phyloP scores from a whole-genome alignment of 2,888 invertebrate species.

The Colostygia pectinataria region DNA sequence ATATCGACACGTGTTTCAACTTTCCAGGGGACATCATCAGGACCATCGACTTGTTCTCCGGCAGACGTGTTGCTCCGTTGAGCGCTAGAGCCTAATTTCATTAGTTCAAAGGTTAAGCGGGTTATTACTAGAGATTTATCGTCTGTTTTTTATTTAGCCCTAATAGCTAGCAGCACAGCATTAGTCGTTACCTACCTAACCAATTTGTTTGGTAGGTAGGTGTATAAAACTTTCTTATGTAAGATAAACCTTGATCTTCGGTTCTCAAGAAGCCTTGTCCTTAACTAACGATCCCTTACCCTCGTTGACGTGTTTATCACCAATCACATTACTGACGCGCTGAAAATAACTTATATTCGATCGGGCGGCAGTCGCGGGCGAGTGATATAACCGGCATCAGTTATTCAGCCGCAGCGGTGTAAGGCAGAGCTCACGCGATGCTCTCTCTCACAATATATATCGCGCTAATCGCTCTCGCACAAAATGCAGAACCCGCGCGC shows the following conservation, averaged over 20 bases:
- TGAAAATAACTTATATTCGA: constrained; percentile 38
- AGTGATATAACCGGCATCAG: constrained; percentile 33
- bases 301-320: constrained; percentile 19
- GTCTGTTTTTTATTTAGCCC: no score
- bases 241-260: constrained; percentile 14
- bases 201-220: no score
- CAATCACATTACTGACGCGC: constrained; percentile 24
- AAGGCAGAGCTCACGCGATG: constrained; percentile 51
- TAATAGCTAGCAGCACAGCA: no score
- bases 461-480: constrained; percentile 44
- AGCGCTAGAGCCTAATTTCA: no score
- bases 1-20: no score
- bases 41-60: no score
- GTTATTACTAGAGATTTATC: no score
- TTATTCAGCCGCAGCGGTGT: constrained; percentile 35
- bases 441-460: constrained; percentile 43
- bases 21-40: no score
- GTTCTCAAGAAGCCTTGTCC: constrained; percentile 14
- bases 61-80: no score
- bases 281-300: constrained; percentile 14
- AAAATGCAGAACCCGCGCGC: constrained; percentile 60
- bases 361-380: constrained; percentile 14
- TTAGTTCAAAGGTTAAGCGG: no score
- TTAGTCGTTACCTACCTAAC: no score
- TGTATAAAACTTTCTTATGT: background rate